Percentiles rank a stretch among this genome's conserved stretches.
Evolutionary conservation across 2,797 vertebrate genomes (phyloP).

Genomic region (Bovichtus variegatus): DNA sequence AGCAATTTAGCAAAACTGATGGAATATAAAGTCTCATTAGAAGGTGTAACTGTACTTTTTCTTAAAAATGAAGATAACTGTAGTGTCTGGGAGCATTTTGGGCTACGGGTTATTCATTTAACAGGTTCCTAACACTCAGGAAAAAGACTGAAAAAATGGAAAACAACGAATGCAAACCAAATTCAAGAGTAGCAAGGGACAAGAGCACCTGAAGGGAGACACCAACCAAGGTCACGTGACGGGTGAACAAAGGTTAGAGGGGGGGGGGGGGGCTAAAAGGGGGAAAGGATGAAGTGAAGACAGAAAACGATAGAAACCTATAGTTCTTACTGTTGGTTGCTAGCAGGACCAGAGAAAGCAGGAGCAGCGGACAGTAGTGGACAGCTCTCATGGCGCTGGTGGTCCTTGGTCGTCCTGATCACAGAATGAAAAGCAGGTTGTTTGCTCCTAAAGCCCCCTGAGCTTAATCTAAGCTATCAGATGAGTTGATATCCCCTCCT

Average conservation of each 20-base stretch:
- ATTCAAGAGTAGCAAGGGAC: neutral
- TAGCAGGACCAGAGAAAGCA: slow-evolving; percentile 81
- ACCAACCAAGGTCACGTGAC: neutral
- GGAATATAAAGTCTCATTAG: neutral
- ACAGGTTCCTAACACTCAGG: neutral
- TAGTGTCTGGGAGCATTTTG: slow-evolving; percentile 16
- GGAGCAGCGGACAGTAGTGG: slow-evolving; percentile 79
- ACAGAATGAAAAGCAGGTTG: slow-evolving; percentile 83
- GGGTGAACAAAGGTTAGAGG: slow-evolving; percentile 6
- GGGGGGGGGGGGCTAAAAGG: neutral
- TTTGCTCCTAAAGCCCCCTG: slow-evolving; percentile 83
- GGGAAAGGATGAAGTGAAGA: neutral
- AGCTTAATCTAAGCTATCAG: slow-evolving; percentile 84
- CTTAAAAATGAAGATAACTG: too few relatives aligned
- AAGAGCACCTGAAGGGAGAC: neutral
- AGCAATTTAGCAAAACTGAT: slow-evolving; percentile 19
- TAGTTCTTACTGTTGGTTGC: slow-evolving; percentile 81
- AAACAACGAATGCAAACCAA: neutral
- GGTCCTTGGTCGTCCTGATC: slow-evolving; percentile 70
- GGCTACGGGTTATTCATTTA: neutral
- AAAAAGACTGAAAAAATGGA: neutral
- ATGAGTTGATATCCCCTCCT: slow-evolving; percentile 82
- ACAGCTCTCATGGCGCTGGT: slow-evolving; percentile 84
- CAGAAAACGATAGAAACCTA: neutral
- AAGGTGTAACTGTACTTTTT: neutral